Conservation (phyloP, 2,888 invertebrate species). For the Synanthedon formicaeformis region DNA sequence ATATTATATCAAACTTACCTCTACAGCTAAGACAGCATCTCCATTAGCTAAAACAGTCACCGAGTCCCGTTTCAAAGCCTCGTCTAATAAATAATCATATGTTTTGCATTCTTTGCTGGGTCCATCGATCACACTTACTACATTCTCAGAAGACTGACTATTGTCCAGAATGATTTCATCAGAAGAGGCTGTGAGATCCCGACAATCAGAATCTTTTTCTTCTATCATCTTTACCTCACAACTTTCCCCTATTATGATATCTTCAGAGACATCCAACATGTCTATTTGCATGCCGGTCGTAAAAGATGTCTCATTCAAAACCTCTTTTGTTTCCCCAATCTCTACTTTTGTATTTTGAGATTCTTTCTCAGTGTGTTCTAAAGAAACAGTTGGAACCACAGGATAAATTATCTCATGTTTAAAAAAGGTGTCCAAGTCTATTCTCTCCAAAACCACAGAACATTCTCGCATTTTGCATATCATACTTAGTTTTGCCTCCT, state of each 20-base stretch:
- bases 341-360: constrained; percentile 6
- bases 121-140: constrained; percentile 12
- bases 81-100: constrained; percentile 54
- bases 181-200: constrained; percentile 18
- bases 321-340: constrained; percentile 14
- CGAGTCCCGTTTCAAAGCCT: constrained; percentile 42
- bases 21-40: constrained; percentile 58
- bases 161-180: constrained; percentile 57
- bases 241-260: constrained; percentile 50
- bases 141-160: constrained; percentile 44
- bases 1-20: constrained; percentile 30
- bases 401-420: neutral
- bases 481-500: neutral
- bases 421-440: constrained; percentile 13
- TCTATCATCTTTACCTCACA: constrained; percentile 35
- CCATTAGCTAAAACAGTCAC: constrained; percentile 45
- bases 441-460: constrained; percentile 32
- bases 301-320: constrained; percentile 22
- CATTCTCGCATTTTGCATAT: constrained; percentile 34
- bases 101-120: constrained; percentile 39
- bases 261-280: constrained; percentile 62
- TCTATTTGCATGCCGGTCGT: constrained; percentile 35
- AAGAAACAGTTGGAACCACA: neutral
- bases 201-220: constrained; percentile 28
- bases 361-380: neutral